These are phyloP conservation scores for Fopius arisanus DNA, from an alignment of 1,140 invertebrate species.

Conservation along the genomic window DNA sequence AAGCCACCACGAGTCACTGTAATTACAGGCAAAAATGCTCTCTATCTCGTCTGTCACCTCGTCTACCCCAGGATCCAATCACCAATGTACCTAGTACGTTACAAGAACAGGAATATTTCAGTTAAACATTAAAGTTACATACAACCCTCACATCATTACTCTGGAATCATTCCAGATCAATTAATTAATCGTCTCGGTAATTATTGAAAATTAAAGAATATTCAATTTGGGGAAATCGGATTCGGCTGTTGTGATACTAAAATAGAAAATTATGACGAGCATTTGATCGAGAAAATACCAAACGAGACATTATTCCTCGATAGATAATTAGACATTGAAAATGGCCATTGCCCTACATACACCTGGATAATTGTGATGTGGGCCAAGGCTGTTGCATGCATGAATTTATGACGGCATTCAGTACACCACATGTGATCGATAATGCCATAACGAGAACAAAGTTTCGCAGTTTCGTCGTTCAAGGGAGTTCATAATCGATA, in stretches of 20 bases:
- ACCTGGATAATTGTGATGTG: neutral
- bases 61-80: neutral
- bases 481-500: neutral
- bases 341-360: neutral
- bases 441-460: neutral
- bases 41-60: neutral
- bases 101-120: neutral
- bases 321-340: neutral
- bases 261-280: too few species aligned
- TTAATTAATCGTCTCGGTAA: too few species aligned
- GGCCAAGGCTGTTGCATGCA: constrained; percentile 15
- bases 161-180: too few species aligned
- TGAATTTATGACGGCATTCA: neutral
- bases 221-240: too few species aligned
- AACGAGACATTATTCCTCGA: neutral
- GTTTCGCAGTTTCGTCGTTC: neutral
- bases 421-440: neutral
- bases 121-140: too few species aligned
- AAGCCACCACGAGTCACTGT: neutral
- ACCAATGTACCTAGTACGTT: neutral
- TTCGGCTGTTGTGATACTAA: too few species aligned
- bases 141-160: too few species aligned
- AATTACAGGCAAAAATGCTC: neutral
- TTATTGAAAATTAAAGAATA: too few species aligned
- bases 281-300: too few species aligned